Conservation (phyloP, 2,888 invertebrate genomes). For the Malthinus flaveolus region DNA sequence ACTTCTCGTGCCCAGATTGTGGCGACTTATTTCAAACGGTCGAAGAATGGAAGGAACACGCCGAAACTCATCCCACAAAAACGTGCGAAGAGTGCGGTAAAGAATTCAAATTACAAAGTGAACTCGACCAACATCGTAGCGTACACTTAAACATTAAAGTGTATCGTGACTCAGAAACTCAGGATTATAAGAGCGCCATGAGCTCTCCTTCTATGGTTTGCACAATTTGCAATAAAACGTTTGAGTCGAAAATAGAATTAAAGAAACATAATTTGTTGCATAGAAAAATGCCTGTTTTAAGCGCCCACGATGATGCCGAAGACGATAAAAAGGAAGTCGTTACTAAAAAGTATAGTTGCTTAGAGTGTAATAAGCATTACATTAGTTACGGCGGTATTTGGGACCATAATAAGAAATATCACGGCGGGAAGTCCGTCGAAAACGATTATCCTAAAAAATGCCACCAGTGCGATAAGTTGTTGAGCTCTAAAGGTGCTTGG, state of each 20-base stretch:
- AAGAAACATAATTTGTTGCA: conserved; percentile 45
- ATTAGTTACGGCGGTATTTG: conserved; percentile 44
- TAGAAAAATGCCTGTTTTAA: conserved; percentile 48
- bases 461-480: conserved; percentile 44
- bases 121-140: conserved; percentile 67
- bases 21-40: conserved; percentile 62
- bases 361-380: conserved; percentile 59
- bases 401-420: conserved; percentile 47
- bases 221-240: conserved; percentile 61
- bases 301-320: conserved; percentile 49
- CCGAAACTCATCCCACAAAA: conserved; percentile 59
- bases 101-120: conserved; percentile 62
- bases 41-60: conserved; percentile 62
- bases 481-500: conserved; percentile 44
- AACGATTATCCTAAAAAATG: conserved; percentile 45
- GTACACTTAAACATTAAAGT: conserved; percentile 69
- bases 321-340: conserved; percentile 55
- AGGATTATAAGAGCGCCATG: conserved; percentile 61
- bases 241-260: conserved; percentile 56
- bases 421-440: conserved; percentile 32
- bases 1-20: conserved; percentile 65
- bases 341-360: conserved; percentile 60
- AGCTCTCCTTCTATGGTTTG: conserved; percentile 54
- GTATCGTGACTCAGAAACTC: conserved; percentile 66
- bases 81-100: conserved; percentile 66